Percentiles rank a stretch among this genome's conserved stretches.
These are phyloP conservation scores for Acromyrmex echinatior DNA, from an alignment of 1,140 invertebrate species.

Conservation along the genomic window DNA sequence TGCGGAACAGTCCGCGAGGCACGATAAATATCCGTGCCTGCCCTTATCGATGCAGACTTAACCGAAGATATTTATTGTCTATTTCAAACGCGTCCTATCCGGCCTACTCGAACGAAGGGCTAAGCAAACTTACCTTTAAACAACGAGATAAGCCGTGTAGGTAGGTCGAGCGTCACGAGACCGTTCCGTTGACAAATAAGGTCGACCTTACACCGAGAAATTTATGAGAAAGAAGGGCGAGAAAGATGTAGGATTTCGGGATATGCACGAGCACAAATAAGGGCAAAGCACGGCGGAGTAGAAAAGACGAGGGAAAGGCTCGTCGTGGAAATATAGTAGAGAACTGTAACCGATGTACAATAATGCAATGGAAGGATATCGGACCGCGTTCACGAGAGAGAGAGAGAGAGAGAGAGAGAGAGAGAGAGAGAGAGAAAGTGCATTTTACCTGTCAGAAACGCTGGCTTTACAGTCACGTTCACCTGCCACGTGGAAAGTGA, in stretches of 20 bases:
- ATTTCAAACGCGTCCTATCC: slow-evolving; percentile 34
- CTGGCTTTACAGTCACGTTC: slow-evolving; percentile 16
- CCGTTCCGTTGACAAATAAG: slow-evolving; percentile 47
- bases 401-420: too few species aligned
- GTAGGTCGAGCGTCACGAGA: slow-evolving; percentile 51
- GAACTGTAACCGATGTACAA: slow-evolving; percentile 31
- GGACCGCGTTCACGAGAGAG: background rate
- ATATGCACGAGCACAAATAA: slow-evolving; percentile 11
- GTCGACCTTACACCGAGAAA: slow-evolving; percentile 38
- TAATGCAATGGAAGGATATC: slow-evolving; percentile 15
- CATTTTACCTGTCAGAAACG: slow-evolving; percentile 46
- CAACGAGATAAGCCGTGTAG: slow-evolving; percentile 37
- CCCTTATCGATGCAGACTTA: slow-evolving; percentile 44
- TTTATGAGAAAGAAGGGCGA: slow-evolving; percentile 16
- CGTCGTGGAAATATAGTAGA: slow-evolving; percentile 34
- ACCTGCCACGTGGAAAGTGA: slow-evolving; percentile 13
- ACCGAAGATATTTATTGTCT: slow-evolving; percentile 55
- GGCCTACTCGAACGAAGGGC: slow-evolving; percentile 28
- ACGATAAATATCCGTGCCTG: slow-evolving; percentile 36
- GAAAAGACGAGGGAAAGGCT: background rate
- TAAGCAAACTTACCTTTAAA: slow-evolving; percentile 48
- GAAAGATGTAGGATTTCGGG: background rate
- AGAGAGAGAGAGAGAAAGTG: background rate
- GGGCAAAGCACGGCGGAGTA: background rate
- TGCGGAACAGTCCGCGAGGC: background rate